These are phyloP conservation scores for Plotosus lineatus DNA, from an alignment of 2,113 vertebrate species.

Conservation along the genomic window DNA sequence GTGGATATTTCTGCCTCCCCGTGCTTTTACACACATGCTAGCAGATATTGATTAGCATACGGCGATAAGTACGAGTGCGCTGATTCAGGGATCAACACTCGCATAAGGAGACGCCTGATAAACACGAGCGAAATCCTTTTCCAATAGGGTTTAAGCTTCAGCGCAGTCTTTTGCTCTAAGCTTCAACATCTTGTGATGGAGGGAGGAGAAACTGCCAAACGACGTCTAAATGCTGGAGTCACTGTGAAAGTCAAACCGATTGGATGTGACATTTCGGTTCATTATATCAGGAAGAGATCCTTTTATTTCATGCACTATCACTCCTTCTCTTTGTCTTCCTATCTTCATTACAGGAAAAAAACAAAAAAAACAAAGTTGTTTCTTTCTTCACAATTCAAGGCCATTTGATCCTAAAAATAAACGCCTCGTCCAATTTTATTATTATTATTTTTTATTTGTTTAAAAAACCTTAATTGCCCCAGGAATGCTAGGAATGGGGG, in stretches of 20 bases:
- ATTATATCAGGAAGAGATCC: background rate
- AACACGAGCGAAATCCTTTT: background rate
- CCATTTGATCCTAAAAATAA: background rate
- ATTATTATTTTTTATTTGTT: background rate
- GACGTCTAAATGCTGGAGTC: background rate
- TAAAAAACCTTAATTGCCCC: background rate
- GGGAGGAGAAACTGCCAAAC: background rate
- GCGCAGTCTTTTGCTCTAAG: background rate
- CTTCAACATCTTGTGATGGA: background rate
- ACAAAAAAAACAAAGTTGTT: no score
- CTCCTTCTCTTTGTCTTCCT: background rate
- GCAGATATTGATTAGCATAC: constrained; percentile 23
- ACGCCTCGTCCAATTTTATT: background rate
- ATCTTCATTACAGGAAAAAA: background rate
- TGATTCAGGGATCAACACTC: constrained; percentile 5
- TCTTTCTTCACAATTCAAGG: background rate
- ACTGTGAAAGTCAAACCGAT: background rate
- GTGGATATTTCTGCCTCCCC: background rate
- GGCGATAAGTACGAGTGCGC: background rate
- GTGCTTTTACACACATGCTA: background rate
- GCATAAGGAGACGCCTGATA: background rate
- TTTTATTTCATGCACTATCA: background rate
- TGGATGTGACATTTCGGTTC: constrained; percentile 10
- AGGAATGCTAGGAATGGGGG: background rate
- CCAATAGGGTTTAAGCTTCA: background rate